Evolutionary conservation across 2,797 vertebrate species (phyloP), one percentile per base, ranked within the genome.

Genomic region (Remorina albescens): DNA sequence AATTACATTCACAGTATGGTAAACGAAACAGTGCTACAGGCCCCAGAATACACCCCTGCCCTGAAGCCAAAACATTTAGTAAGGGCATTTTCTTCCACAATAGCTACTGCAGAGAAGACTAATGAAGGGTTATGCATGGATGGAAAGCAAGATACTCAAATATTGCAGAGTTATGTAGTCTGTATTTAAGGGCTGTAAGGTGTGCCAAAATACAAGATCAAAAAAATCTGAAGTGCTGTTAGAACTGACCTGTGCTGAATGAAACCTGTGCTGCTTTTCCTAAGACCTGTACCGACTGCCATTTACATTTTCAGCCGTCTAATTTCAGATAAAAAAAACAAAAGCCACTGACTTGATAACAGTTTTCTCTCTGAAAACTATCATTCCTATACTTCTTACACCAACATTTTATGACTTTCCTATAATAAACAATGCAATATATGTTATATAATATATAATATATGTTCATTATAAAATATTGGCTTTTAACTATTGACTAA

Each of bases 1-100:
- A 95, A 95, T 95, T 95, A 94, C 90, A 91, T 92, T 95, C 94
- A 93, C 94, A 95, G 93, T 95, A 94, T 95, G 93, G 92, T 91
- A 90, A 95, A 91, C 69, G 72, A 74, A 92, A 86, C 74, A 32
- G 49, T 91, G 92, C 93, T 90, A 93, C 81, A 18, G 90, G 91
- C 81, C 61, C 76, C 81, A 67, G 60, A 90, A 91, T 73, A 66
- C 83, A 91, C 88, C 89, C 90, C 86, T 85, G 90, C 74, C 88
- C 80, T 70, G 69, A 84, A 84, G 78, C 71, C 53, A 67, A 69
- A 61, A 76, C 67, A 80, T 72, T 80, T 21, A 72, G 34, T 19
- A 59, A 79, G 78, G 30, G 76, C 83, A 81, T 87, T 83, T 23
- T n/a, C n/a, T 80, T 74, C 56, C 8, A 71, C 39, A 36, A 47